These are phyloP conservation scores for Dunckerocampus dactyliophorus DNA, from an alignment of 2,113 vertebrate species.

Conservation along the genomic window DNA sequence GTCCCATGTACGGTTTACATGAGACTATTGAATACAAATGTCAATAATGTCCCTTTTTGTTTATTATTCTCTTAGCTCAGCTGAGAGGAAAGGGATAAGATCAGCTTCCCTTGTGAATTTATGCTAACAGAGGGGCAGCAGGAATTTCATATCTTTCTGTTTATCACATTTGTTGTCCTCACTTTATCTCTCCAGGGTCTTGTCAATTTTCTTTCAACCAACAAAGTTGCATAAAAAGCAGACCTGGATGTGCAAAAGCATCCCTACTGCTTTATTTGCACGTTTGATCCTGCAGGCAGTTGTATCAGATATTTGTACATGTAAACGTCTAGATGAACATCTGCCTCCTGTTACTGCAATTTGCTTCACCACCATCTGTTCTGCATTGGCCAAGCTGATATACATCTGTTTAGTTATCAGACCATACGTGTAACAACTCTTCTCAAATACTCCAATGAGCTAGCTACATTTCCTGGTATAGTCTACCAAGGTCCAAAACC, in stretches of 20 bases:
- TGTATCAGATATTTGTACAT: conserved; percentile 53
- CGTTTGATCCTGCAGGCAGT: conserved; percentile 34
- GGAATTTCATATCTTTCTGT: conserved; percentile 1
- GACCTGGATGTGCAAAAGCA: conserved; percentile 38
- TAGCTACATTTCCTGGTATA: conserved; percentile 16
- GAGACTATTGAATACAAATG: not conserved
- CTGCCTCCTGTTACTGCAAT: conserved; percentile 59
- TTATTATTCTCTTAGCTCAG: conserved; percentile 21
- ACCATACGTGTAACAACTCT: conserved; percentile 35
- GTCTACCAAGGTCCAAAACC: conserved; percentile 17
- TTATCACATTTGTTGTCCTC: conserved; percentile 4
- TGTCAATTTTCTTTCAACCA: conserved; percentile 25
- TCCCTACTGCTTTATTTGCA: conserved; percentile 44
- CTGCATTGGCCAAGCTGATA: conserved; percentile 38
- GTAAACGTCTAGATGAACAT: conserved; percentile 56
- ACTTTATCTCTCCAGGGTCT: conserved; percentile 8
- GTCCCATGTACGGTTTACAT: not conserved
- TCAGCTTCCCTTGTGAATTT: conserved; percentile 6
- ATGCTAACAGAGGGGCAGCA: not conserved
- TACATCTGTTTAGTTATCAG: conserved; percentile 52
- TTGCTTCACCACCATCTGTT: conserved; percentile 60
- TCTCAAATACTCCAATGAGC: conserved; percentile 41
- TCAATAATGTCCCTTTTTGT: not conserved
- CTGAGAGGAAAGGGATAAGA: not conserved
- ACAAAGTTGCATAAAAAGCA: conserved; percentile 27